phyloP scores from a whole-genome alignment of 1,140 invertebrate species.

The Cotesia vestalis region DNA sequence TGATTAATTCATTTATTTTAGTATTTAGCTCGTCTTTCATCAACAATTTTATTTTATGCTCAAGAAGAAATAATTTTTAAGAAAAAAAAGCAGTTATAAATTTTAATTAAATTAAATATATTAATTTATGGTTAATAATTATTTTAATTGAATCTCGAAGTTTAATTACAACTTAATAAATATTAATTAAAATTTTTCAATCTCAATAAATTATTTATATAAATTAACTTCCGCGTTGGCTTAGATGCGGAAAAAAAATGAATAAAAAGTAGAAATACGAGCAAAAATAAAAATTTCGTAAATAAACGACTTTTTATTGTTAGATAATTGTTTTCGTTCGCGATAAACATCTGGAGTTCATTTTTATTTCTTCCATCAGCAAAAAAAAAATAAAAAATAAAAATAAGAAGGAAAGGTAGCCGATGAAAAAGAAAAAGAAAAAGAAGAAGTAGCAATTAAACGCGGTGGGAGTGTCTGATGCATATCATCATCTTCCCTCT shows the following conservation, averaged over 20 bases:
- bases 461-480: conserved; percentile 4
- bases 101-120: too few species aligned
- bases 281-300: not conserved
- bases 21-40: too few species aligned
- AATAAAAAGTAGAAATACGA: not conserved
- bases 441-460: conserved; percentile 6
- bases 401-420: not conserved
- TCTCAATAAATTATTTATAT: too few species aligned
- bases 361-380: not conserved
- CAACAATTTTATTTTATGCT: too few species aligned
- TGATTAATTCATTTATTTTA: not conserved
- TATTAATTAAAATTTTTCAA: too few species aligned
- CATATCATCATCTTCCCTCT: not conserved
- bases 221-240: too few species aligned
- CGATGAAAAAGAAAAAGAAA: not conserved
- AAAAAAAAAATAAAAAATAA: not conserved
- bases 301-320: not conserved
- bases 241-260: not conserved
- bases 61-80: too few species aligned
- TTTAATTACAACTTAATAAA: too few species aligned
- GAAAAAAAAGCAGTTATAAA: too few species aligned
- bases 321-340: not conserved
- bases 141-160: too few species aligned
- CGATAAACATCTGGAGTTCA: not conserved
- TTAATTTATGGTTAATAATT: too few species aligned